Base-by-base conservation (phyloP, 2,797 vertebrate genomes). In the Pangasius krempfi region DNA sequence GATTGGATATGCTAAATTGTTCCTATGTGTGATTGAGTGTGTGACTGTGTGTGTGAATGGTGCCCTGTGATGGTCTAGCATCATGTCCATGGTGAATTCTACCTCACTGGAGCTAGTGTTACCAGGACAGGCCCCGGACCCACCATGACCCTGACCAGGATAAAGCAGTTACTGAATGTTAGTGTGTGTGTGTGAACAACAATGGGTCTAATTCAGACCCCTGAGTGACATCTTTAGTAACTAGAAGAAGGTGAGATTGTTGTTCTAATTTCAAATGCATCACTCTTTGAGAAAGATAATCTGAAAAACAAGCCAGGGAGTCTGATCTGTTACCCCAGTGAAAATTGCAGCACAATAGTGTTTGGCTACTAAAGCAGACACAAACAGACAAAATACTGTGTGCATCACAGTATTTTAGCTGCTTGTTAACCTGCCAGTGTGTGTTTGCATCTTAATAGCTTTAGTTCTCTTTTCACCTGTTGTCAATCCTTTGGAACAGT, bases 401-500 rank as follows among this genome's bases (percentile, higher is more conserved):
- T 60, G 79, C 47, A 85, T 85, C 12, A 56, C 3, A 64, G 44
- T 68, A 68, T 84, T 52, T 27, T 85, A 78, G 40, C 73, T 54
- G 66, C 22, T 25, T 33, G 25, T 64, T 72, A 66, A 70, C 68
- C 40, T 85, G 85, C 79, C 68, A 78, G 76, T 47, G 73, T 76
- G 78, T 72, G 62, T 54, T 5, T 27, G 22, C 75, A n/a, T 86
- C 58, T 84, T 89, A 56, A 84, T 87, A 25, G 52, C 66, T 66
- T 83, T 73, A 1, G 6, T 58, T 60, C 47, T 84, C 88, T 52
- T 84, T 89, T 89, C 70, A 85, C 60, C 18, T 82, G 68, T 62
- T 79, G 73, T 80, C 88, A 82, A 37, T 18, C 37, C 75, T 79
- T 79, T 33, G 76, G 1, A 54, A 85, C 83, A 58, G 37, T 54